Percentiles rank a stretch among this genome's conserved stretches.
Evolutionary conservation across 2,888 invertebrate species (phyloP).

Genomic region (Coleophora deauratella): DNA sequence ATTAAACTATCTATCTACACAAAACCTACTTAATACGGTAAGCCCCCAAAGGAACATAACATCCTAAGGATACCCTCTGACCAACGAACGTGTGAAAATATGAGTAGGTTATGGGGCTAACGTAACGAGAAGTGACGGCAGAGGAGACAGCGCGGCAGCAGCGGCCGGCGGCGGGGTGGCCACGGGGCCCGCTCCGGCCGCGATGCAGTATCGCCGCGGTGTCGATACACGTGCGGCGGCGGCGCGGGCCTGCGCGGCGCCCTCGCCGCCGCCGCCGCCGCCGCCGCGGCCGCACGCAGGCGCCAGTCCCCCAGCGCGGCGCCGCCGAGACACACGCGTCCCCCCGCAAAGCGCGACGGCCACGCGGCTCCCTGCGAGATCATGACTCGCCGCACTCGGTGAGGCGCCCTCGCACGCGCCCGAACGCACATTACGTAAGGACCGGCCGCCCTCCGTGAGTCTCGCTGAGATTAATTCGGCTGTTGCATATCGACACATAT

Average conservation of each 20-base stretch:
- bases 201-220: slow-evolving; percentile 61
- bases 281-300: slow-evolving; percentile 41
- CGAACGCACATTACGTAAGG: slow-evolving; percentile 55
- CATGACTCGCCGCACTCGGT: slow-evolving; percentile 59
- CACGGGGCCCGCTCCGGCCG: slow-evolving; percentile 28
- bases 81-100: no score
- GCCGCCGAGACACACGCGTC: slow-evolving; percentile 46
- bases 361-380: slow-evolving; percentile 50
- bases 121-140: no score
- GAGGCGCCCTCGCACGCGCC: slow-evolving; percentile 53
- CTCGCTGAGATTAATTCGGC: slow-evolving; percentile 8
- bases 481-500: slow-evolving; percentile 32
- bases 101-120: no score
- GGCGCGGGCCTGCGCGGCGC: slow-evolving; percentile 22
- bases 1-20: no score
- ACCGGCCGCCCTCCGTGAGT: slow-evolving; percentile 22
- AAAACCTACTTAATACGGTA: no score
- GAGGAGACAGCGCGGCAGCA: slow-evolving; percentile 15
- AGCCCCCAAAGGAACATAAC: no score
- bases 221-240: slow-evolving; percentile 55
- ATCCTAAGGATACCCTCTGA: no score
- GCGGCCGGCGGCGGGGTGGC: slow-evolving; percentile 18
- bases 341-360: slow-evolving; percentile 35
- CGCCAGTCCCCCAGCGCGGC: slow-evolving; percentile 54
- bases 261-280: slow-evolving; percentile 19